Conservation (phyloP, 1,140 invertebrate species). For the Drosophila quadrilineata region DNA sequence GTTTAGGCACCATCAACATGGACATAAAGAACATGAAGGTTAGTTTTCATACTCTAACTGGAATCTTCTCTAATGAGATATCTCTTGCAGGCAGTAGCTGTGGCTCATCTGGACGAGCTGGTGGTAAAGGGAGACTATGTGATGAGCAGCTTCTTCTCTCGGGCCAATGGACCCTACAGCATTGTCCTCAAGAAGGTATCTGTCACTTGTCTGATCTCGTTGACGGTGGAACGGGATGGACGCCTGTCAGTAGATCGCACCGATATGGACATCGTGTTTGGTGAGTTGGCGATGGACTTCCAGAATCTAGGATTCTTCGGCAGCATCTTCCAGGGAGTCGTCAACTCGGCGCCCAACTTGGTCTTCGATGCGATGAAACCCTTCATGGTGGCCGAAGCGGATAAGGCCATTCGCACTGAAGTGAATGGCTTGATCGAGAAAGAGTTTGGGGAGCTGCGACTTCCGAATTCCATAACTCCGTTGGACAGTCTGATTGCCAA, state of each 20-base stretch:
- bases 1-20: constrained; percentile 85
- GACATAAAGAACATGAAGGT: constrained; percentile 87
- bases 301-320: constrained; percentile 90
- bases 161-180: constrained; percentile 88
- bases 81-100: constrained; percentile 83
- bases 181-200: constrained; percentile 87
- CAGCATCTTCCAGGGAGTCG: constrained; percentile 87
- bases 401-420: constrained; percentile 86
- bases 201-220: constrained; percentile 85
- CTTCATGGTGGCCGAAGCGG: constrained; percentile 89
- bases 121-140: constrained; percentile 89
- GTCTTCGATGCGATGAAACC: constrained; percentile 93
- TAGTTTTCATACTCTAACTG: constrained; percentile 44
- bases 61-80: constrained; percentile 53
- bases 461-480: constrained; percentile 92
- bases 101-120: constrained; percentile 86
- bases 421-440: constrained; percentile 86
- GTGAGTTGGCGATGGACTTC: constrained; percentile 90
- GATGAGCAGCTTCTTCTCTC: constrained; percentile 86
- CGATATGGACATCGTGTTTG: constrained; percentile 89
- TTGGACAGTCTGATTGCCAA: constrained; percentile 90
- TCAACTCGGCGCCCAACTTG: constrained; percentile 90
- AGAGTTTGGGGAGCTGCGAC: constrained; percentile 86
- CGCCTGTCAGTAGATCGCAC: constrained; percentile 89
- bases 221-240: constrained; percentile 88